Conservation (phyloP, 23 tunicate species). For the Halocynthia roretzi region DNA sequence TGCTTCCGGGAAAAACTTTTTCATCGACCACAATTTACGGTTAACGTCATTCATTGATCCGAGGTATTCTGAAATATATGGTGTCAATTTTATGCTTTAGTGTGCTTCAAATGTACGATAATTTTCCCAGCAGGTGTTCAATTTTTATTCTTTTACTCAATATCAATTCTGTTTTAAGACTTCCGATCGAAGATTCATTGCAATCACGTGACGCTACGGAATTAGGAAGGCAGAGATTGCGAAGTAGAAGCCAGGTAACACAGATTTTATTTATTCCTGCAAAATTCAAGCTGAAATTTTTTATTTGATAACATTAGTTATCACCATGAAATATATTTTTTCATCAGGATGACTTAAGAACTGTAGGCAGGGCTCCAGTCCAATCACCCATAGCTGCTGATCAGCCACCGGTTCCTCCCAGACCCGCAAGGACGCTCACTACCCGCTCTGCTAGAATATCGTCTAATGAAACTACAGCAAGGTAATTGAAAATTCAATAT, state of each 20-base stretch:
- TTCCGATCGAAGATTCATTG: no score
- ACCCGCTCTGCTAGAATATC: slow-evolving; percentile 2
- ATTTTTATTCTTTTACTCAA: no score
- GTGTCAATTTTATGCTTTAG: no score
- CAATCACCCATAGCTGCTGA: slow-evolving; percentile 74
- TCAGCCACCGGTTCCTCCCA: slow-evolving; percentile 63
- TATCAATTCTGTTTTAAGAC: no score
- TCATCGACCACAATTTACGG: slow-evolving; percentile 67
- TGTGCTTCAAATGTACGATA: no score
- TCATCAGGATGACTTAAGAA: background rate
- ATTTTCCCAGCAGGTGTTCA: no score
- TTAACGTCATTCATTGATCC: slow-evolving; percentile 86
- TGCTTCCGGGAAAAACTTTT: slow-evolving; percentile 32
- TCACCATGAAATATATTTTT: background rate
- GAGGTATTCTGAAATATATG: slow-evolving; percentile 22
- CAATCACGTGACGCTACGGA: no score
- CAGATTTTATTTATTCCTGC: no score
- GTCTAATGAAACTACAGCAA: background rate
- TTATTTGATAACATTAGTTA: no score
- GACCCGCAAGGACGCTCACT: slow-evolving; percentile 66
- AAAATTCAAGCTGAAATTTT: no score
- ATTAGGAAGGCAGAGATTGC: no score
- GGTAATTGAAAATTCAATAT: background rate
- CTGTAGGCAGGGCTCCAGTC: slow-evolving; percentile 33
- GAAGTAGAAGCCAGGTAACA: no score